Conservation (phyloP, 2,797 vertebrate genomes). For the Argyrosomus regius region DNA sequence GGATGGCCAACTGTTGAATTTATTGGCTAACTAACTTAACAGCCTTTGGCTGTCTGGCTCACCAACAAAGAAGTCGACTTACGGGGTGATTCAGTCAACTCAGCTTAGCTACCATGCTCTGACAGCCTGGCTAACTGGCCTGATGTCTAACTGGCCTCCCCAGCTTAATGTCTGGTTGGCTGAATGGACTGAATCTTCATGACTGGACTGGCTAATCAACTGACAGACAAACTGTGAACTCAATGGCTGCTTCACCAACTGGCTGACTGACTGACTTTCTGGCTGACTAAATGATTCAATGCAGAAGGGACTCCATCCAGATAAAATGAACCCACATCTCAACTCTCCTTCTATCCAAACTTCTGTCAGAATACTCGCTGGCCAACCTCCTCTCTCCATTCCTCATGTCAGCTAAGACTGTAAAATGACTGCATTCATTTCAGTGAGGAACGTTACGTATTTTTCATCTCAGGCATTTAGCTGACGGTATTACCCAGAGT, state of each 20-base stretch:
- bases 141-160: constrained; percentile 12
- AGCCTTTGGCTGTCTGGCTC: background rate
- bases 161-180: constrained; percentile 15
- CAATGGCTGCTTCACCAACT: constrained; percentile 50
- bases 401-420: constrained; percentile 60
- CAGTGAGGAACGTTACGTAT: constrained; percentile 22
- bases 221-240: constrained; percentile 44
- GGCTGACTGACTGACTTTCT: constrained; percentile 46
- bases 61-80: constrained; percentile 1
- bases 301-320: constrained; percentile 71
- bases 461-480: constrained; percentile 32
- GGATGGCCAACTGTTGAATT: background rate
- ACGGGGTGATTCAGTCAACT: constrained; percentile 6
- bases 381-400: constrained; percentile 61
- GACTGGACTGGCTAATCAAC: constrained; percentile 18
- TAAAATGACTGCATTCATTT: constrained; percentile 54
- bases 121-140: constrained; percentile 1
- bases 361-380: constrained; percentile 73
- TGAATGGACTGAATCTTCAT: constrained; percentile 18
- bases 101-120: background rate
- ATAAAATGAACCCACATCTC: constrained; percentile 75
- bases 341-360: constrained; percentile 70
- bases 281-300: constrained; percentile 62
- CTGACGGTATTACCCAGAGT: constrained; percentile 1
- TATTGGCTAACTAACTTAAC: background rate